Conservation (phyloP, 1,140 invertebrate species). For the Battus philenor region DNA sequence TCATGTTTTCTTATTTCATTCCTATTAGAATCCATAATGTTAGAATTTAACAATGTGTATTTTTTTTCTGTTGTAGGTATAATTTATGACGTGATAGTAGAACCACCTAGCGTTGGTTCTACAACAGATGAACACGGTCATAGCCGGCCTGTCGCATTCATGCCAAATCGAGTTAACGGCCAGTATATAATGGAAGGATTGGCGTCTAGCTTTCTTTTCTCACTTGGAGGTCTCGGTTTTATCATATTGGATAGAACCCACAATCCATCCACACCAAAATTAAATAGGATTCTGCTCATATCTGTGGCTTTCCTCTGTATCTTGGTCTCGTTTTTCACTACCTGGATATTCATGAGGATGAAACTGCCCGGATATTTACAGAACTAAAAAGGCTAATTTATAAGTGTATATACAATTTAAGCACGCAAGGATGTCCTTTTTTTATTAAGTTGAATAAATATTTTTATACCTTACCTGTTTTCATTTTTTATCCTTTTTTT, state of each 20-base stretch:
- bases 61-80: constrained; percentile 83
- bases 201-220: constrained; percentile 97
- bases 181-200: constrained; percentile 99
- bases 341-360: constrained; percentile 99
- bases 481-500: constrained; percentile 11
- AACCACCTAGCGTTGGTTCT: constrained; percentile 97
- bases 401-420: constrained; percentile 13
- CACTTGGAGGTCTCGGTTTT: constrained; percentile 96
- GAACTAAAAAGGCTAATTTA: constrained; percentile 50
- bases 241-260: constrained; percentile 97
- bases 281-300: constrained; percentile 94
- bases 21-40: constrained; percentile 30
- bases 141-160: constrained; percentile 96
- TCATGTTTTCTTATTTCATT: constrained; percentile 29
- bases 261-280: constrained; percentile 91
- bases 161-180: constrained; percentile 98
- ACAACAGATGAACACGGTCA: constrained; percentile 98
- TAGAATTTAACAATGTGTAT: constrained; percentile 4
- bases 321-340: constrained; percentile 95
- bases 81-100: constrained; percentile 99
- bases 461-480: too few relatives aligned
- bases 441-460: constrained; percentile 54
- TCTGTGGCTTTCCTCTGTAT: constrained; percentile 96
- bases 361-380: constrained; percentile 91
- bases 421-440: constrained; percentile 24